A percentile compares a stretch with the other conserved stretches of the same genome.
Evolutionary conservation across 2,797 vertebrate species (phyloP).

Genomic region (Anguilla anguilla): DNA sequence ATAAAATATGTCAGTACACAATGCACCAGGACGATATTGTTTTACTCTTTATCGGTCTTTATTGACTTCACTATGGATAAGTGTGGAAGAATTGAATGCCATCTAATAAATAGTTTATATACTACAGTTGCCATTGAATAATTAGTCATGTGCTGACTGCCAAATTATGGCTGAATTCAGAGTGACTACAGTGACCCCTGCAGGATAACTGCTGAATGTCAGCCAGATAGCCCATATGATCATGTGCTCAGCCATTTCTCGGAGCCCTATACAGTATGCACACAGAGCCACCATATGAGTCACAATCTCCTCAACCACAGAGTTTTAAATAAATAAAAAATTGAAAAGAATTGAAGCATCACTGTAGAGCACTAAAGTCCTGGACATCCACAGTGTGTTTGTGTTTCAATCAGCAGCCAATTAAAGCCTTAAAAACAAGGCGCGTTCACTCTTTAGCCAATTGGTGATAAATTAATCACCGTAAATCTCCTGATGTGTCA

Average conservation of each 20-base stretch:
- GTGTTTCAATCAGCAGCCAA: too few species aligned
- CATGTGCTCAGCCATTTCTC: neutral
- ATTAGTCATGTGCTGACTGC: neutral
- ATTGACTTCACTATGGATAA: too few species aligned
- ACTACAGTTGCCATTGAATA: neutral
- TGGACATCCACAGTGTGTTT: too few species aligned
- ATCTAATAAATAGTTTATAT: constrained; percentile 15
- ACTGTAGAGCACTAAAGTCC: too few species aligned
- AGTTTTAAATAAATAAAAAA: neutral
- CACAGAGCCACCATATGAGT: neutral
- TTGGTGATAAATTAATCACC: too few species aligned
- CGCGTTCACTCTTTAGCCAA: too few species aligned
- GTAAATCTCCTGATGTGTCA: neutral
- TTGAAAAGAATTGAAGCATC: neutral
- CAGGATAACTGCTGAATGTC: neutral
- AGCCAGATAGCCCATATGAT: neutral
- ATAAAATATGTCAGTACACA: neutral
- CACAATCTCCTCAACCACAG: neutral
- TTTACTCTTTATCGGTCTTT: neutral
- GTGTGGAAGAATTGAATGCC: neutral
- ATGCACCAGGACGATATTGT: neutral
- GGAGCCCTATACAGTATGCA: neutral
- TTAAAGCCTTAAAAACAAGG: too few species aligned
- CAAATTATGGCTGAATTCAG: neutral
- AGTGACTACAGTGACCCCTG: neutral